Evolutionary conservation across 2,113 vertebrate genomes (phyloP).

Genomic region (Thalassarche chlororhynchos): DNA sequence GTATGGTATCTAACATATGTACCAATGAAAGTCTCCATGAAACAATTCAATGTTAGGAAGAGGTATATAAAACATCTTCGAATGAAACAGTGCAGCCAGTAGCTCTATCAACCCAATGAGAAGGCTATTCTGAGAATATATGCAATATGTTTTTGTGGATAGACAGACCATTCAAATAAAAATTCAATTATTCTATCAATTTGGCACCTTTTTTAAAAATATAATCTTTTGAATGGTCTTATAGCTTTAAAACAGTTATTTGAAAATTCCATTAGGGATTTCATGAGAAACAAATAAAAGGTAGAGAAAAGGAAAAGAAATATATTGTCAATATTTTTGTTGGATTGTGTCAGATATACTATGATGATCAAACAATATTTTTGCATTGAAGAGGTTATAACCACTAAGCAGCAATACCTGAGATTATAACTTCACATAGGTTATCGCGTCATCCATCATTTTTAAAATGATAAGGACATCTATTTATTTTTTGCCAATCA

Average conservation of each 20-base stretch:
- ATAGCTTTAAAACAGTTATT: not conserved
- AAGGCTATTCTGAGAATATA: not conserved
- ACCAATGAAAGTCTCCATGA: not conserved
- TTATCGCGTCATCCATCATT: not conserved
- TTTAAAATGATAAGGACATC: not conserved
- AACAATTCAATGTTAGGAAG: not conserved
- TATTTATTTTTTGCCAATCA: not conserved
- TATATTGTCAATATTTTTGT: not conserved
- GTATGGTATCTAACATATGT: too few relatives aligned
- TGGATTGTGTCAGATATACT: not conserved
- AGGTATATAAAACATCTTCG: not conserved
- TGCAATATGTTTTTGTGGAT: not conserved
- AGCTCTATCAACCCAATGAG: not conserved
- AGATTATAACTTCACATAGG: not conserved
- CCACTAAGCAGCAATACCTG: not conserved
- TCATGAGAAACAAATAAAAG: not conserved
- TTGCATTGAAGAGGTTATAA: not conserved
- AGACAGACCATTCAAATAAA: not conserved
- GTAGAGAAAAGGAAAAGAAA: not conserved
- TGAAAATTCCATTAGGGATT: not conserved
- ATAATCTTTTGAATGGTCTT: not conserved
- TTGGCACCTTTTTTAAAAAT: not conserved
- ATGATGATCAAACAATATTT: not conserved
- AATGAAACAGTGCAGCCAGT: not conserved
- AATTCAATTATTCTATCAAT: not conserved